Base-by-base conservation (phyloP, 2,113 vertebrate genomes). In the Psittacula cyanocephala region DNA sequence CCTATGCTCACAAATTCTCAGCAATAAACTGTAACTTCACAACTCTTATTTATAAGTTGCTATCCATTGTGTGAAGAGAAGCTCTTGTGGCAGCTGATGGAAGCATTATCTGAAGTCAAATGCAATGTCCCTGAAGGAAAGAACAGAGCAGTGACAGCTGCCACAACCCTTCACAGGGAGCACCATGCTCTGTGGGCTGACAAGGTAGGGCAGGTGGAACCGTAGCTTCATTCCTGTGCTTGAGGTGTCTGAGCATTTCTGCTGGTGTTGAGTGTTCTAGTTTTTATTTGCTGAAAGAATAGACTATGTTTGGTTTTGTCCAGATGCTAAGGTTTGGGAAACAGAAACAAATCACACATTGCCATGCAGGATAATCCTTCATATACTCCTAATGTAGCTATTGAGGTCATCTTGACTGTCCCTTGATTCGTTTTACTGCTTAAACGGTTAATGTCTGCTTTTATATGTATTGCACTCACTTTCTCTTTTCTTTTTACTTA, bases 71-170 rank as follows among this genome's bases (percentile, higher is more conserved):
- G 39, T 95, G 91, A 97, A 93, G 84, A 76, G 70, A 95, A 95
- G 53, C 11, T 76, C n/a, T 77, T 93, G 67, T 97, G 95, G 94
- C 95, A 95, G 95, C 70, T 93, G 94, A 92, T 96, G 57, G 84
- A 89, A 89, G 23, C 46, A 67, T 89, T 91, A 86, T 74, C 78
- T 2, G 3, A 95, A 92, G 81, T 88, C 78, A 93, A 91, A 72
- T 50, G 52, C 78, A 80, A 46, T 85, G 74, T 71, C 62, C 91
- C 65, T 69, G 78, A 82, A 92, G 87, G 81, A 59, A 91, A 49
- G 95, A 94, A 81, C 31, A 70, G 89, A 85, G 84, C 89, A 74
- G 65, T 80, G 96, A 95, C 91, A 95, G 87, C 94, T 95, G 94
- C 93, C 96, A 95, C 65, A 95, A 55, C 55, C 76, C 91, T 91